Conservation (phyloP, 2,797 vertebrate genomes). For the Propithecus perrieri region DNA sequence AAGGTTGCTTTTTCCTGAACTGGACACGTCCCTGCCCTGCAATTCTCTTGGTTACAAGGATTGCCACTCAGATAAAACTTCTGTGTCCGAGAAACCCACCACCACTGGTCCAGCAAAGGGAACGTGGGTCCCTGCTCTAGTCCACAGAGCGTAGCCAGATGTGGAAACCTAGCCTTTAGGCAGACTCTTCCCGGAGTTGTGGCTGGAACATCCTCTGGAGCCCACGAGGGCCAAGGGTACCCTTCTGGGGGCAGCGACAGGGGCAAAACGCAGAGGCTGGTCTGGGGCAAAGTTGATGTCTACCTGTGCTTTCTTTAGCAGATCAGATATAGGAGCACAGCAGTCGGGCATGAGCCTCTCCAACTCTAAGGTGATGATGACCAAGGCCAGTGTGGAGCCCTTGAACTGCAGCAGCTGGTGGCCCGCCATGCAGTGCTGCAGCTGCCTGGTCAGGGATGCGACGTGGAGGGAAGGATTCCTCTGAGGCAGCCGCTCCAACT, state of each 20-base stretch:
- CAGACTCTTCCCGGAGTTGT: not conserved
- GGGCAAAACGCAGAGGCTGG: slow-evolving; percentile 1
- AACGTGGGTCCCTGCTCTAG: not conserved
- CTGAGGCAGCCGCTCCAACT: slow-evolving; percentile 89
- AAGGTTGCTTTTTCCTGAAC: not conserved
- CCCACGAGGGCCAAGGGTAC: not conserved
- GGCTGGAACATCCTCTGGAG: not conserved
- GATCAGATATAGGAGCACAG: slow-evolving; percentile 91
- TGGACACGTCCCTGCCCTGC: not conserved
- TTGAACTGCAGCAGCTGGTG: slow-evolving; percentile 99
- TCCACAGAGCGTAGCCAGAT: not conserved
- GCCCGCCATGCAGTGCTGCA: slow-evolving; percentile 99
- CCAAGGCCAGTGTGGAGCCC: slow-evolving; percentile 97
- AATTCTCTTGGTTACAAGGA: not conserved
- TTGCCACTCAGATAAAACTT: not conserved
- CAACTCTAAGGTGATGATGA: slow-evolving; percentile 98
- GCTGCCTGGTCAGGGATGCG: slow-evolving; percentile 96
- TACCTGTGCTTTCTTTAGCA: slow-evolving; percentile 96
- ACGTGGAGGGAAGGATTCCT: slow-evolving; percentile 94
- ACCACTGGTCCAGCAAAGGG: not conserved
- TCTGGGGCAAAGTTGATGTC: slow-evolving; percentile 82
- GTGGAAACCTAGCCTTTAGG: not conserved
- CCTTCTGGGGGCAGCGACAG: not conserved
- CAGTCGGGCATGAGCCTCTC: slow-evolving; percentile 92
- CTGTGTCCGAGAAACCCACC: not conserved